Base-by-base conservation (phyloP, 1,140 invertebrate genomes). In the Eulimnadia texana region DNA sequence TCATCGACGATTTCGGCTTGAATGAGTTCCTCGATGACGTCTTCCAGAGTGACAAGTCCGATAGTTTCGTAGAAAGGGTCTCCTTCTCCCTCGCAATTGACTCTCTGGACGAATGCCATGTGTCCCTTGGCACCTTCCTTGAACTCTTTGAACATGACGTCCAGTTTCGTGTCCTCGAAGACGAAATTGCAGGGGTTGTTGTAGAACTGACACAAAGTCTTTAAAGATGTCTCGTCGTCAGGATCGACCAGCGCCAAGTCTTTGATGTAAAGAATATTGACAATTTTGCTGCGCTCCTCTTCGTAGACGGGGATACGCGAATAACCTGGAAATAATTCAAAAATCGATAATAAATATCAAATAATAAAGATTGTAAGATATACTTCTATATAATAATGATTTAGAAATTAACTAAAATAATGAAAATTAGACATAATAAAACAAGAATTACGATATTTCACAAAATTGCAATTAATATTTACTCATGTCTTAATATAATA, bases 221-320 rank as follows among this genome's bases (percentile, higher is more conserved):
- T 86, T 42, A 99, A 76, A 6, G 91, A 90, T 16, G 90, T 95
- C 72, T 91, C 91, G 72, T 98, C 94, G 74, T 97, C 92, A 0
- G 95, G 93, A 78, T 99, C 96, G 55, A 98, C 84, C 68, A 99
- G 89, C 3, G 94, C 93, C 65, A 99, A 78, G 76, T 99, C 95
- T 76, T 98, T 98, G 62, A 95, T 94, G 73, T 96, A 96, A 0
- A 99, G 75, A 69, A 98, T 80, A 19, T 90, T 89, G 1, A 97
- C 81, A 67, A 99, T 93, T 72, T 95, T 97, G 63, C 83, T 84
- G 51, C 88, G 80, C 24, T 79, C 73, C 65, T 75, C 74, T 0
- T 80, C 80, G 72, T 82, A 98, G 2, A 99, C 90, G 0, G 96
- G 96, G 67, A 99, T 92, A 53, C 96, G 80, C 22, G 93, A 96